Conservation (phyloP, 2,797 vertebrate genomes). For the Cyprinodon diabolis region DNA sequence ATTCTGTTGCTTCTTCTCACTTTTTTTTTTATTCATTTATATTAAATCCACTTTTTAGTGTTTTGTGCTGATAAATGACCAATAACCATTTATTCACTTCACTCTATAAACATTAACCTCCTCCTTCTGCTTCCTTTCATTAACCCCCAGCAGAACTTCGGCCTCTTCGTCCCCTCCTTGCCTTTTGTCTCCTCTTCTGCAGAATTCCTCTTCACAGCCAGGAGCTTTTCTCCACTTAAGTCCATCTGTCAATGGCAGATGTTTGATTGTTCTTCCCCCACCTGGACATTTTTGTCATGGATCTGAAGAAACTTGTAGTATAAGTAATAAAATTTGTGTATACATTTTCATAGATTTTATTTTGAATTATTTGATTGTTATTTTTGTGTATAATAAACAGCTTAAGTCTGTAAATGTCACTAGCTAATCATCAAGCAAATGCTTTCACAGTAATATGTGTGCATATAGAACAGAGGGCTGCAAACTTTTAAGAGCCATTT, state of each 20-base stretch:
- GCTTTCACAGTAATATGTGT: background rate
- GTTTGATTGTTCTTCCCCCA: conserved; percentile 41
- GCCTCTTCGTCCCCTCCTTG: conserved; percentile 46
- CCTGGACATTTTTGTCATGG: conserved; percentile 19
- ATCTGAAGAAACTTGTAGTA: background rate
- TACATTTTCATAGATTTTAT: background rate
- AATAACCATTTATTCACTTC: conserved; percentile 26
- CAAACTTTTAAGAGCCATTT: no score
- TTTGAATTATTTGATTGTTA: background rate
- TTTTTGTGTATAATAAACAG: background rate
- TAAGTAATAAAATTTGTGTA: background rate
- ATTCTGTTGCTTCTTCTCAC: background rate
- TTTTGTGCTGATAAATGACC: no score
- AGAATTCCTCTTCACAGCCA: conserved; percentile 63
- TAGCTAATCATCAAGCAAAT: background rate
- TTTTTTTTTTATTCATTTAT: background rate
- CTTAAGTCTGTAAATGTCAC: background rate
- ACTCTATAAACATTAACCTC: conserved; percentile 39
- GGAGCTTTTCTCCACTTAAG: conserved; percentile 34
- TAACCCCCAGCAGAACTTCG: conserved; percentile 36
- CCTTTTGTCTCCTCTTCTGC: conserved; percentile 75
- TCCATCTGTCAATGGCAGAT: conserved; percentile 78
- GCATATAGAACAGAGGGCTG: background rate
- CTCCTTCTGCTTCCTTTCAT: conserved; percentile 40
- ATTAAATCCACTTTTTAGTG: background rate